Base-by-base conservation (phyloP, 1,140 invertebrate genomes). In the Elysia chlorotica region DNA sequence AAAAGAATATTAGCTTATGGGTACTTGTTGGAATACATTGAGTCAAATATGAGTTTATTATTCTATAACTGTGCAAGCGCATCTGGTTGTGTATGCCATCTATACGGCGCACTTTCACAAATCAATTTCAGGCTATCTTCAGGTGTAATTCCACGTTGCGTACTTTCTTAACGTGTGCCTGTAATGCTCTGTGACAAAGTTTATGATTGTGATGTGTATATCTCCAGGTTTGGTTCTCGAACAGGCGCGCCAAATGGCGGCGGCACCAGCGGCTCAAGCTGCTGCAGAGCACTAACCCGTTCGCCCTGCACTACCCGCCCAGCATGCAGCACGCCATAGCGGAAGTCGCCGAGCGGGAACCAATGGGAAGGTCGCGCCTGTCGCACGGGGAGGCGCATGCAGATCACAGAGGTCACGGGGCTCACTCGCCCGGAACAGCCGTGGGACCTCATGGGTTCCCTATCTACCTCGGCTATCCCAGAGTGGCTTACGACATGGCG, bases 171-270 rank as follows among this genome's bases (percentile, higher is more conserved):
- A n/a, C n/a, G n/a, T n/a, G n/a, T n/a, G n/a, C n/a, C n/a, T n/a
- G n/a, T n/a, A n/a, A n/a, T n/a, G n/a, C n/a, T n/a, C n/a, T n/a
- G n/a, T n/a, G n/a, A n/a, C n/a, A n/a, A n/a, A n/a, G n/a, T n/a
- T n/a, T n/a, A n/a, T n/a, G n/a, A n/a, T n/a, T n/a, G n/a, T n/a
- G n/a, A n/a, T n/a, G n/a, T n/a, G n/a, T n/a, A n/a, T n/a, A n/a
- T 36, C 74, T 76, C 21, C 89, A 97, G 94, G 95, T 97, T 36
- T 99, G 97, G 97, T 99, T 99, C 89, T 97, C 95, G 38, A 99
- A 99, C 89, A 92, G 97, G 68, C 91, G 98, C 65, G 98, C 97
- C 71, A 99, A 99, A 90, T 99, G 96, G 96, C 91, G 97, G 62
- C 91, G 98, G 1, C 81, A 78, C 30, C 79, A 83, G 54, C 68